Conservation (phyloP, 2,113 vertebrate species). For the Chamaea fasciata region DNA sequence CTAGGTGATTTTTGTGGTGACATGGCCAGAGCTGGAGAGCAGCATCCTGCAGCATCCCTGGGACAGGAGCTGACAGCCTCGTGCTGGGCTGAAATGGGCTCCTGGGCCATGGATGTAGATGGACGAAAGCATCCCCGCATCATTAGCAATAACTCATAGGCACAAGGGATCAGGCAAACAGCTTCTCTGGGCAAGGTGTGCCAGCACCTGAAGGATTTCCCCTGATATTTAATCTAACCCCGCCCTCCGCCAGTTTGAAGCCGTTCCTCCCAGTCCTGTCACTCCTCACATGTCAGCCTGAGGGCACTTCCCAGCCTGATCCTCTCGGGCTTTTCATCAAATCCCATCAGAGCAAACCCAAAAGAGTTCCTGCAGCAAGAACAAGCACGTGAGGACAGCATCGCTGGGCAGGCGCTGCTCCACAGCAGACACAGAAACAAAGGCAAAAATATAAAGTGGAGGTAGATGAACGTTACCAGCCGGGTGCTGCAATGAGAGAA, state of each 20-base stretch:
- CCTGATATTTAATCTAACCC: neutral
- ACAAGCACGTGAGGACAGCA: rapidly evolving
- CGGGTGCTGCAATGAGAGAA: neutral
- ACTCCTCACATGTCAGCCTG: neutral
- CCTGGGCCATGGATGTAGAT: neutral
- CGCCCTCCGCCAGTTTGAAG: neutral
- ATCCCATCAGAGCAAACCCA: neutral
- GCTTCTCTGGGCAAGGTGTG: neutral
- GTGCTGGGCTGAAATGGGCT: neutral
- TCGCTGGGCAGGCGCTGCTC: rapidly evolving
- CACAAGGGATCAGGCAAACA: neutral
- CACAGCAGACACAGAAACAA: neutral
- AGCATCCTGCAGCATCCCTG: neutral
- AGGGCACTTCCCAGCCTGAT: neutral
- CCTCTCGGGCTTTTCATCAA: neutral
- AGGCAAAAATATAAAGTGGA: neutral
- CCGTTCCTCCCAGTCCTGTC: neutral
- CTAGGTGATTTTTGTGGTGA: rapidly evolving
- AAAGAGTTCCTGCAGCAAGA: neutral
- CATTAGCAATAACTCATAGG: neutral
- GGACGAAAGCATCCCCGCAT: neutral
- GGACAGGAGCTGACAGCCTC: too few relatives aligned
- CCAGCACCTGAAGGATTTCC: neutral
- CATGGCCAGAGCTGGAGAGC: rapidly evolving
- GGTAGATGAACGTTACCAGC: rapidly evolving